Conservation (phyloP, 1,140 invertebrate genomes). For the Pseudomyrmex dendroicus region DNA sequence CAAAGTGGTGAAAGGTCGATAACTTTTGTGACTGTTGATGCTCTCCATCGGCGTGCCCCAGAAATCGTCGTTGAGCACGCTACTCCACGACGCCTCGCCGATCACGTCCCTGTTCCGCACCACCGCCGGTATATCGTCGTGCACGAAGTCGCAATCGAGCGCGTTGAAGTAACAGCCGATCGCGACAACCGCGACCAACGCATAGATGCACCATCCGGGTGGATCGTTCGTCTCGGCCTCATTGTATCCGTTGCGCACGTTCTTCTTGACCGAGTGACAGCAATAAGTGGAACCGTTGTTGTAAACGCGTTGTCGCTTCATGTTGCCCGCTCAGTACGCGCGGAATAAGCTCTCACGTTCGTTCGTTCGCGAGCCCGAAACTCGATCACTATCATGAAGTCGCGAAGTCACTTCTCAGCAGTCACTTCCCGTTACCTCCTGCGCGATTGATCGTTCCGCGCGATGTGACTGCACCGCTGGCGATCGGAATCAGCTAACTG, state of each 20-base stretch:
- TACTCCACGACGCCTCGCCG: conserved; percentile 87
- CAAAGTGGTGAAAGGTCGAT: conserved; percentile 92
- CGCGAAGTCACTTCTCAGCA: conserved; percentile 1
- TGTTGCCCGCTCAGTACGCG: conserved; percentile 53
- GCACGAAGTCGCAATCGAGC: conserved; percentile 93
- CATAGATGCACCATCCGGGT: conserved; percentile 85
- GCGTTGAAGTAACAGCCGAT: conserved; percentile 91
- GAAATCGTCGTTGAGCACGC: conserved; percentile 94
- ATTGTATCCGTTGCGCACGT: conserved; percentile 61
- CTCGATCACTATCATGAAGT: conserved; percentile 62
- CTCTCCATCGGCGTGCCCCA: conserved; percentile 96
- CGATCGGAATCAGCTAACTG: conserved; percentile 36
- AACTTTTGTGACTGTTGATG: conserved; percentile 93
- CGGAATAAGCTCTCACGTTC: conserved; percentile 54
- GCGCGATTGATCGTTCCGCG: conserved; percentile 25
- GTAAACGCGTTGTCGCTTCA: conserved; percentile 70
- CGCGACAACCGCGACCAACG: conserved; percentile 88
- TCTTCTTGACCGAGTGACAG: conserved; percentile 62
- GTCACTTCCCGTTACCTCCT: conserved; percentile 53
- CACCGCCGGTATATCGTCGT: conserved; percentile 96
- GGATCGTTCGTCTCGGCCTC: conserved; percentile 72
- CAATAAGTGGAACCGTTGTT: conserved; percentile 76
- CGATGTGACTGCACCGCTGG: conserved; percentile 31
- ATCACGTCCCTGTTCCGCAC: conserved; percentile 93
- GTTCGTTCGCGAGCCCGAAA: conserved; percentile 32